Evolutionary conservation across 1,140 invertebrate genomes (phyloP), one percentile per base, ranked within the genome.

Genomic region (Atta colombica): DNA sequence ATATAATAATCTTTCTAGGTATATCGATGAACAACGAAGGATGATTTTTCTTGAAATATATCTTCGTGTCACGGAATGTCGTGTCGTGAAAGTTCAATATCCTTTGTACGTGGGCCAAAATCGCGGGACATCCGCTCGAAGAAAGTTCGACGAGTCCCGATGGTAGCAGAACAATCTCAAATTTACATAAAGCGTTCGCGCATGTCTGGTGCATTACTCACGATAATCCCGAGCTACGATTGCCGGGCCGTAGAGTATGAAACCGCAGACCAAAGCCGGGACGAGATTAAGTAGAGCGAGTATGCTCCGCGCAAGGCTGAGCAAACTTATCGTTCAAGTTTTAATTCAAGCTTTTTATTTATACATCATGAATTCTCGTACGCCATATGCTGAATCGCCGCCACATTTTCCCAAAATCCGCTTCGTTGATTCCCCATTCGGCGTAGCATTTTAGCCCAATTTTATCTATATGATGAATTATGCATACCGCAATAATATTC

Each of bases 301-400:
- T 69, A 8, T 35, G 28, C 25, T 5, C 60, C 75, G 81, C 82
- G 74, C 49, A 16, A 28, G 58, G n/a, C 55, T 60, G 31, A 49
- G 45, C 69, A n/a, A 91, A 91, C 87, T 90, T 91, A 77, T 80
- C 71, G 61, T 63, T 87, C 84, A 87, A 91, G 77, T 88, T 91
- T 90, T 91, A 88, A 91, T 91, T 91, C 87, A 68, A 90, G 86
- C 72, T 88, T 88, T 69, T 91, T 90, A 91, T 91, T 90, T 88
- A 88, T 87, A 91, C 77, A 74, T 87, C 75, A 65, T 69, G 74
- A 63, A 89, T 91, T 88, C 88, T 81, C 77, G 81, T 71, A 74
- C 25, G 25, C 25, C 25, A 25, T 25, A 28, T 10, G 80, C 14
- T 58, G 63, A 65, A 85, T 1, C 31, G 77, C 51, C 3, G 51